Percentiles rank a stretch among this genome's conserved stretches.
Evolutionary conservation across 2,113 vertebrate genomes (phyloP).

Genomic region (Turnix velox): DNA sequence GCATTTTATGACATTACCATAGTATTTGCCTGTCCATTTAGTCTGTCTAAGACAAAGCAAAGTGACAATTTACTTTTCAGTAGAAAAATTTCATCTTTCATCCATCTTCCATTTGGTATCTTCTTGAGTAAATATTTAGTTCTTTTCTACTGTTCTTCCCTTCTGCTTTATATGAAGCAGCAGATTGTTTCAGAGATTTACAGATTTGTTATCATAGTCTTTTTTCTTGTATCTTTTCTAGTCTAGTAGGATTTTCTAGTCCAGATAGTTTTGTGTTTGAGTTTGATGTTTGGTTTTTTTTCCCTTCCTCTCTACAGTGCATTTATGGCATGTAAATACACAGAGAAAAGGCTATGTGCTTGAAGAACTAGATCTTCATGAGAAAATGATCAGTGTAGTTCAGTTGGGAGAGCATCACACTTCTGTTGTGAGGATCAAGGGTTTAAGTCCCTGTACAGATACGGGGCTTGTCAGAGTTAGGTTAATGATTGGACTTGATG

Average conservation of each 20-base stretch:
- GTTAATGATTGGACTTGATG: too few relatives aligned
- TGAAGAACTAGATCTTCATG: background rate
- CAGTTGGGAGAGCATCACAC: too few relatives aligned
- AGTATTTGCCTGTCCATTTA: background rate
- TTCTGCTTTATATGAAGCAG: background rate
- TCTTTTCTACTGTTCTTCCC: background rate
- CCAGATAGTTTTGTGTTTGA: too few relatives aligned
- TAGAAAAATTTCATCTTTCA: background rate
- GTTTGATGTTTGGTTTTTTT: background rate
- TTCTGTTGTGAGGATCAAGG: too few relatives aligned
- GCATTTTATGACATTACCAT: background rate
- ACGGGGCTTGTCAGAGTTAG: too few relatives aligned
- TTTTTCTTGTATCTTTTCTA: background rate
- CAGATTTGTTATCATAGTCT: background rate
- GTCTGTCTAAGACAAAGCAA: background rate
- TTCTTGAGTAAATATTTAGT: background rate
- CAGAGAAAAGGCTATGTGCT: background rate
- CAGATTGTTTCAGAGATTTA: background rate
- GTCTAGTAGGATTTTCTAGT: too few relatives aligned
- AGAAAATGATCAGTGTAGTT: too few relatives aligned
- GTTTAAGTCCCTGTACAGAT: too few relatives aligned
- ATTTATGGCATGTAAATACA: background rate
- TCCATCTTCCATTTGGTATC: background rate
- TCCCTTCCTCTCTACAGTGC: rapidly evolving
- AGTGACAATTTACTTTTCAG: background rate